These are phyloP conservation scores for Upupa epops DNA, from an alignment of 2,113 vertebrate species.

Conservation along the genomic window DNA sequence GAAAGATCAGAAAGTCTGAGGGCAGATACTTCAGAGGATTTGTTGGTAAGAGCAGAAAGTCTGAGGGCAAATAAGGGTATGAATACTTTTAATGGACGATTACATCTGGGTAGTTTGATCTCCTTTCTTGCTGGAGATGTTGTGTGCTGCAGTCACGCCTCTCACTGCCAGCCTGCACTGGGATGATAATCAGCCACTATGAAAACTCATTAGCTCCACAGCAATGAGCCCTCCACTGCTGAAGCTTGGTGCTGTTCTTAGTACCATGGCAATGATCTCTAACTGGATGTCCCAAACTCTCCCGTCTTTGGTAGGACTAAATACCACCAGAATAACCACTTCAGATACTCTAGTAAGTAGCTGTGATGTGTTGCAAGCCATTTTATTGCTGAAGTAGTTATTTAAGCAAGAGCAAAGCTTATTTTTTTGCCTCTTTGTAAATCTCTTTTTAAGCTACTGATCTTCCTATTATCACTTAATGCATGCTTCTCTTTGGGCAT, in stretches of 20 bases:
- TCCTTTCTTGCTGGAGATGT: conserved; percentile 65
- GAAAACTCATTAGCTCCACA: conserved; percentile 80
- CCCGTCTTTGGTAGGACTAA: conserved; percentile 89
- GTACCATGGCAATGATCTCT: conserved; percentile 93
- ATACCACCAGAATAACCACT: conserved; percentile 77
- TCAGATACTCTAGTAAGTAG: conserved; percentile 80
- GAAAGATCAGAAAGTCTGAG: background rate
- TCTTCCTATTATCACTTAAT: conserved; percentile 3
- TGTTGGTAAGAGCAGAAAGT: background rate
- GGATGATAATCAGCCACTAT: conserved; percentile 75
- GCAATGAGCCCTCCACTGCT: conserved; percentile 90
- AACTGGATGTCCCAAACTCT: conserved; percentile 98
- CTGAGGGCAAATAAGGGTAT: background rate
- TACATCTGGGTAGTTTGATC: conserved; percentile 53
- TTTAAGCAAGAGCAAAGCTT: conserved; percentile 9
- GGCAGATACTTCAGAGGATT: background rate
- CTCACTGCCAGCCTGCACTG: conserved; percentile 64
- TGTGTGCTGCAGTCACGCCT: conserved; percentile 75
- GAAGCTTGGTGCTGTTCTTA: conserved; percentile 92
- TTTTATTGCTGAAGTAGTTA: conserved; percentile 10
- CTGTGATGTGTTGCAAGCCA: conserved; percentile 14
- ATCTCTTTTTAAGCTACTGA: conserved; percentile 7
- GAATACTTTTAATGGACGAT: conserved; percentile 26
- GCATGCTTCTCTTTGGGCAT: conserved; percentile 37
- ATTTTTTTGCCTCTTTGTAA: conserved; percentile 24